Conservation (phyloP, 2,797 vertebrate genomes). For the Lepus townsendii region DNA sequence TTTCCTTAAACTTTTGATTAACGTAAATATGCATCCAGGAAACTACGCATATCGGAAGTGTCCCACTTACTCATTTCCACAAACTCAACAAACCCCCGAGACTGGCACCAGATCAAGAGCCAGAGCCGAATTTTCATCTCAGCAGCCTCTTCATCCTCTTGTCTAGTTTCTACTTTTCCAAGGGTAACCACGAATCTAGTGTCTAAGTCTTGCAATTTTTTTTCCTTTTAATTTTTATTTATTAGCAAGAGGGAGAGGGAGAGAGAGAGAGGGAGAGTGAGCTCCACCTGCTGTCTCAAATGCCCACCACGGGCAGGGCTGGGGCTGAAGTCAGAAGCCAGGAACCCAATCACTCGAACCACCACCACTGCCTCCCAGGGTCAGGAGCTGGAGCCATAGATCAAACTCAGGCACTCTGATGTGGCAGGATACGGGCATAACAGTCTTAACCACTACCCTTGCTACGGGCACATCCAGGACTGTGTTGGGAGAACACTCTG, state of each 20-base stretch:
- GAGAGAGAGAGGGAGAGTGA: too few relatives aligned
- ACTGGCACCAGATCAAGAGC: background rate
- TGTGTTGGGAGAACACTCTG: background rate
- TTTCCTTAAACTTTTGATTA: slow-evolving; percentile 37
- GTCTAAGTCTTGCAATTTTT: background rate
- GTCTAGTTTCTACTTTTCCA: background rate
- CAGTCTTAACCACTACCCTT: background rate
- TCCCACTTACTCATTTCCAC: background rate
- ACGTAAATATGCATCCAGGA: background rate
- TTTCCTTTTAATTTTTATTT: background rate
- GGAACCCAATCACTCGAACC: too few relatives aligned
- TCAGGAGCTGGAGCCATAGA: too few relatives aligned
- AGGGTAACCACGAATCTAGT: background rate
- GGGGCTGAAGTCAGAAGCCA: too few relatives aligned
- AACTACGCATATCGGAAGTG: background rate
- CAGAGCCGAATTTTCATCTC: background rate
- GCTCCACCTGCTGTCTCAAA: too few relatives aligned
- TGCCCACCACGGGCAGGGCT: too few relatives aligned
- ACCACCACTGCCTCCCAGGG: too few relatives aligned
- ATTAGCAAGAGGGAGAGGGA: too few relatives aligned
- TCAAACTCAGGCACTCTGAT: too few relatives aligned
- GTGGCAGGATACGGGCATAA: too few relatives aligned
- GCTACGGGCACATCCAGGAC: background rate
- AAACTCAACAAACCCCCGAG: background rate
- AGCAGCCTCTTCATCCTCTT: background rate